Percentiles rank a stretch among this genome's conserved stretches.
Evolutionary conservation across 2,797 vertebrate species (phyloP).

Genomic region (Nannoperca australis): DNA sequence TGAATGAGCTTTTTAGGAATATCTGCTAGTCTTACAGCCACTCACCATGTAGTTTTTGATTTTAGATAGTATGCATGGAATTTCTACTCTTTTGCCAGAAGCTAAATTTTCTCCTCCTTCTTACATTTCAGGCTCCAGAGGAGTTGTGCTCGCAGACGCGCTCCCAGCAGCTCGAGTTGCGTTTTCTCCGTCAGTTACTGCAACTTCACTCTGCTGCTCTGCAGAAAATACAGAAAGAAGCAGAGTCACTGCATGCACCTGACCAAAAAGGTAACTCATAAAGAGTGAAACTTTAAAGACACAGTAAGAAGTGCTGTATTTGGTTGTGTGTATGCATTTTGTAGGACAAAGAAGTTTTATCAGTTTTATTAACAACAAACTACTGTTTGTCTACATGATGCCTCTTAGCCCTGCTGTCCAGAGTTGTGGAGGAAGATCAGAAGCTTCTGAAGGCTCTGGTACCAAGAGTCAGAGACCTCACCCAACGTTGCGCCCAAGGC

Average conservation of each 20-base stretch:
- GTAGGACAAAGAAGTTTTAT: neutral
- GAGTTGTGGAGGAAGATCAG: constrained; percentile 77
- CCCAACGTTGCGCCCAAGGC: constrained; percentile 73
- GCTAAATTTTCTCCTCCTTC: neutral
- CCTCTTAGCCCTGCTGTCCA: constrained; percentile 79
- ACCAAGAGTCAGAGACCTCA: constrained; percentile 78
- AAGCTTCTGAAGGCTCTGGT: constrained; percentile 81
- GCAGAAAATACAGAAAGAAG: constrained; percentile 70
- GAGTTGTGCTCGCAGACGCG: constrained; percentile 75
- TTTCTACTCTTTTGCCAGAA: neutral
- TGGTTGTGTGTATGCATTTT: neutral
- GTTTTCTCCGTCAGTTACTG: constrained; percentile 76
- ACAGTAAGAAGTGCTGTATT: constrained; percentile 9
- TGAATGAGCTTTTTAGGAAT: neutral
- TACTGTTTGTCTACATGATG: constrained; percentile 13
- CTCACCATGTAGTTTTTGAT: neutral
- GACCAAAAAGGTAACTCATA: constrained; percentile 81
- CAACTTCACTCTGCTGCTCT: constrained; percentile 72
- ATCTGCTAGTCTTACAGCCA: constrained; percentile 13
- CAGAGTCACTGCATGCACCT: constrained; percentile 68
- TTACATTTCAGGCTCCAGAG: constrained; percentile 83
- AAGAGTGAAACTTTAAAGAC: neutral
- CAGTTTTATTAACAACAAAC: neutral
- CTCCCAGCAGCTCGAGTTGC: constrained; percentile 78
- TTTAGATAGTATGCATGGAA: neutral